Evolutionary conservation across 1,140 invertebrate species (phyloP).

Genomic region (Nymphalis io): DNA sequence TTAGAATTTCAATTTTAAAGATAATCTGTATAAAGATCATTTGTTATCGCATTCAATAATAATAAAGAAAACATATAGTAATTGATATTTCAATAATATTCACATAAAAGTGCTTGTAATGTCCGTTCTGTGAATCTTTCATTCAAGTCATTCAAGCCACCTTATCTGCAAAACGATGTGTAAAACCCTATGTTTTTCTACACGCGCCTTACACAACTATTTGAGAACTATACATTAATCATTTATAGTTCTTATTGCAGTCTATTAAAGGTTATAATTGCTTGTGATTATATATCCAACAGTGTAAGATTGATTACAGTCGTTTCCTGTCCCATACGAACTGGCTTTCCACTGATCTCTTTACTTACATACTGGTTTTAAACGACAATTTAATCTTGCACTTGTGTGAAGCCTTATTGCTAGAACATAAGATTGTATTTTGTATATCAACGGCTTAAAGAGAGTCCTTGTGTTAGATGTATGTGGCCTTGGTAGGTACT

Average conservation of each 20-base stretch:
- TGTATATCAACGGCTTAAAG: not conserved
- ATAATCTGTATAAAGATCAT: too few relatives aligned
- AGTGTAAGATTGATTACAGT: constrained; percentile 53
- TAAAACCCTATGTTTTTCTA: constrained; percentile 36
- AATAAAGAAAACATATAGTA: too few relatives aligned
- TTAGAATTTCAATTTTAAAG: too few relatives aligned
- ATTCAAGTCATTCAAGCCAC: constrained; percentile 19
- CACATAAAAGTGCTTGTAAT: not conserved
- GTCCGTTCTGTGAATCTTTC: constrained; percentile 18
- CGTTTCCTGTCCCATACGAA: constrained; percentile 58
- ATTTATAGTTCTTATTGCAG: constrained; percentile 42
- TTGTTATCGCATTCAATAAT: too few relatives aligned
- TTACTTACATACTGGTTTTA: constrained; percentile 52
- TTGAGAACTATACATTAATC: constrained; percentile 28
- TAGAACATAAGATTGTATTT: constrained; percentile 34
- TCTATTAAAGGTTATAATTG: constrained; percentile 46
- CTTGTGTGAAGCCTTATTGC: constrained; percentile 24
- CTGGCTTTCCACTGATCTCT: constrained; percentile 64
- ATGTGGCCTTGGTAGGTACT: constrained; percentile 45
- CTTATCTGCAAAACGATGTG: constrained; percentile 32
- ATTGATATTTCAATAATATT: not conserved
- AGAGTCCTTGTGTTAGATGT: constrained; percentile 29
- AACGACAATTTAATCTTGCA: constrained; percentile 35
- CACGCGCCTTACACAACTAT: constrained; percentile 32
- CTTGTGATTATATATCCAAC: constrained; percentile 38